Evolutionary conservation across 2,888 invertebrate genomes (phyloP), one percentile per base, ranked within the genome.

Genomic region (Leuctra nigra): DNA sequence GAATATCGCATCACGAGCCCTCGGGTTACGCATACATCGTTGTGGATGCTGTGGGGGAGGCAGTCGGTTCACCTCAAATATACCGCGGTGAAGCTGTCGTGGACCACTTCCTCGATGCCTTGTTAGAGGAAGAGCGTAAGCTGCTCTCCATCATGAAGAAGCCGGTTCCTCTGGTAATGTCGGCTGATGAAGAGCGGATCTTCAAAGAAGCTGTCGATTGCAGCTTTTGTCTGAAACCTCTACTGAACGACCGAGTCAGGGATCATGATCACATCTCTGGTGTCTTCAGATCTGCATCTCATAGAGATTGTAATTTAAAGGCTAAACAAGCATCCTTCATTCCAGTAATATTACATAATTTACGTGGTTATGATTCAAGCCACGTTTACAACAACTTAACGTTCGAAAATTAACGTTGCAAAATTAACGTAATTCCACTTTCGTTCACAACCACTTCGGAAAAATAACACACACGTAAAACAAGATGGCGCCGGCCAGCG

Each of bases 311-410:
- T 52, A 69, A 70, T 61, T 38, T 71, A 22, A 65, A 68, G 54
- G 70, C 60, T 58, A 61, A 63, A 61, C 56, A 65, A 22, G 58
- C 62, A 0, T 58, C 62, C 24, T 61, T 63, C 18, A 63, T 71
- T 33, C 69, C 69, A 1, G 57, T 68, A 7, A 58, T 66, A 6
- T 67, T 68, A 54, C 68, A 69, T 54, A 68, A 68, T 61, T 61
- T 69, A 9, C 59, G 53, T 4, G 64, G 62, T 11, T 67, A 68
- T 59, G 67, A 68, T 57, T 48, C n/a, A n/a, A n/a, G n/a, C n/a
- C n/a, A n/a, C n/a, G n/a, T n/a, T n/a, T n/a, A n/a, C n/a, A n/a
- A n/a, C n/a, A n/a, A n/a, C n/a, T n/a, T n/a, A n/a, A n/a, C n/a
- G n/a, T n/a, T n/a, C n/a, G n/a, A n/a, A n/a, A n/a, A n/a, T n/a